Base-by-base conservation (phyloP, 1,140 invertebrate genomes). In the Heterodera schachtii region DNA sequence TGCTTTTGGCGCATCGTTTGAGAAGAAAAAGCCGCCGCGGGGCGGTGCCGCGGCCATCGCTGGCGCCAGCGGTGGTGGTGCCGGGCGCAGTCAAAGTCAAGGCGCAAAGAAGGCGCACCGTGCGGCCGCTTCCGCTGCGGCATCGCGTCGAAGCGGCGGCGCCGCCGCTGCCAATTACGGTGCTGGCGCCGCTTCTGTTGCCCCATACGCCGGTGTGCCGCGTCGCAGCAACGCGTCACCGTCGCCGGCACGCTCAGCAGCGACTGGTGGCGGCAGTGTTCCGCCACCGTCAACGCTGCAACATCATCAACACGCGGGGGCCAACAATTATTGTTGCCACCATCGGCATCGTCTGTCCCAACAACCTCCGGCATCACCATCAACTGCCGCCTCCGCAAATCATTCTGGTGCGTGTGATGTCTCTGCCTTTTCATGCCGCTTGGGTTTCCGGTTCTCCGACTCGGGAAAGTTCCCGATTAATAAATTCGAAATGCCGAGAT, bases 11-110 rank as follows among this genome's bases (percentile, higher is more conserved):
- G 69, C 21, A 21, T 71, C 44, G 3, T 41, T n/a, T n/a, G 9
- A 11, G 69, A 41, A 71, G 11, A 41, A 43, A 19, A 8, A 7
- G 16, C 69, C 44, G 69, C 69, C 44, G 3, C 41, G 69, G 9
- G 69, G 44, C 69, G 43, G 41, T n/a, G 69, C 44, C 69, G 11
- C 69, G 43, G 21, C 11, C 9, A 11, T 11, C 31, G 41, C 69
- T 43, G 78, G 46, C 60, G 31, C 79, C 80, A 44, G 19, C 9
- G 41, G 77, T n/a, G 71, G 75, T 6, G 57, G 21, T 44, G 31
- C 47, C 21, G 79, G 21, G 52, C 73, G 73, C 70, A 78, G 73
- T 19, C 79, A 64, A 31, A 71, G 69, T 46, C 69, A 71, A 21
- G 69, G 69, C 31, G 69, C 69, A 1, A 71, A 71, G 44, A 71